Base-by-base conservation (phyloP, 2,888 invertebrate species). In the Cataglyphis rosenhaueri region DNA sequence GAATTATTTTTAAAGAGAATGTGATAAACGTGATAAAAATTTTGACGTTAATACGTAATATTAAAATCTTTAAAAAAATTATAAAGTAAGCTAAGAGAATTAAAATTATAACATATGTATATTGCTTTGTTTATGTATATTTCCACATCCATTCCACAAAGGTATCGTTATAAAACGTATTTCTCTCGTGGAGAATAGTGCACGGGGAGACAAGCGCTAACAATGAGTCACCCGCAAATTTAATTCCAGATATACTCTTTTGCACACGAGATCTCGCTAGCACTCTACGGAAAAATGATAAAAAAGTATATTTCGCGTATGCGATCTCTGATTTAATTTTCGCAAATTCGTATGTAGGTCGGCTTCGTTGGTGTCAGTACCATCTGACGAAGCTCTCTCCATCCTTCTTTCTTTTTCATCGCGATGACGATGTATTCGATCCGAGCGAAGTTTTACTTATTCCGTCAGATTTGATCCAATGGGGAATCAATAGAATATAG, bases 241-340 rank as follows among this genome's bases (percentile, higher is more conserved):
- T 61, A 76, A 76, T 65, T 55, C 38, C 38, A 25, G 8, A 12
- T 52, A 55, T 38, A 65, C n/a, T n/a, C n/a, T 55, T 29, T 76
- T 25, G 38, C 38, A 55, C 18, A 41, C 52, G 76, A 76, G 38
- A 55, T 76, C 44, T 65, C 65, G 21, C 64, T n/a, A 41, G 64
- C 1, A 21, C 64, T 12, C 66, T 55, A 29, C 65, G 29, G 35
- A 76, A 76, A 65, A 64, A 25, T 9, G 38, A 64, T 25, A 64
- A 75, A 52, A 64, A 64, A 38, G 38, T 52, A 35, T 38, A 62
- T 38, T 29, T 57, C 55, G 65, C 52, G 38, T 55, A 55, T 41
- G 55, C 52, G n/a, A 59, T 25, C 66, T 65, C 66, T 76, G 55
- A 76, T 76, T 76, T 76, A 76, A 76, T 76, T 76, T 76, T 38